Evolutionary conservation across 2,888 invertebrate species (phyloP).

Genomic region (Nysson spinosus): DNA sequence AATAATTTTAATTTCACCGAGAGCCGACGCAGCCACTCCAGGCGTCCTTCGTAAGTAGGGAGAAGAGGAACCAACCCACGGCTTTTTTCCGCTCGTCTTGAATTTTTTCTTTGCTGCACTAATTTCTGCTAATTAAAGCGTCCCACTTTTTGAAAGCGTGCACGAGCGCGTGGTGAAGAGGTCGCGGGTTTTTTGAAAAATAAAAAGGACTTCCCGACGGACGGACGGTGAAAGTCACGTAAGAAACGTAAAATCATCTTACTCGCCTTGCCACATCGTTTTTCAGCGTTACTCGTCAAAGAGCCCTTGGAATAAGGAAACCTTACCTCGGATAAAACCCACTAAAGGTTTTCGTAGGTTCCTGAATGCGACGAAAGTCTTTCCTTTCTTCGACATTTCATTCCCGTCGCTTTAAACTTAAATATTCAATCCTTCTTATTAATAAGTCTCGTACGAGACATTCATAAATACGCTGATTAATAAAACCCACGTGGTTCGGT

Average conservation of each 20-base stretch:
- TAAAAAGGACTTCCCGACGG: no score
- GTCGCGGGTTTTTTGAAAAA: no score
- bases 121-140: slow-evolving; percentile 54
- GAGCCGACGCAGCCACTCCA: no score
- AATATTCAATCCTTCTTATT: neutral
- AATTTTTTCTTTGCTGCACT: slow-evolving; percentile 20
- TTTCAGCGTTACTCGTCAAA: slow-evolving; percentile 10
- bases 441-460: no score
- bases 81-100: slow-evolving; percentile 3
- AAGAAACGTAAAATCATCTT: slow-evolving; percentile 25
- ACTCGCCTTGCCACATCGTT: neutral
- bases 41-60: no score
- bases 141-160: slow-evolving; percentile 8
- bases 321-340: no score
- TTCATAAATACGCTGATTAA: no score
- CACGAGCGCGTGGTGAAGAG: neutral
- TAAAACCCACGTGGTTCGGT: no score
- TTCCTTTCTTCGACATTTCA: no score
- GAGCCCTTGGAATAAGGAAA: neutral
- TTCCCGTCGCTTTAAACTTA: neutral
- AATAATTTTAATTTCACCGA: no score
- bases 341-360: no score
- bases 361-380: no score
- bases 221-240: neutral
- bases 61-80: neutral